Conservation (phyloP, 1,140 invertebrate species). For the Elymnias hypermnestra region DNA sequence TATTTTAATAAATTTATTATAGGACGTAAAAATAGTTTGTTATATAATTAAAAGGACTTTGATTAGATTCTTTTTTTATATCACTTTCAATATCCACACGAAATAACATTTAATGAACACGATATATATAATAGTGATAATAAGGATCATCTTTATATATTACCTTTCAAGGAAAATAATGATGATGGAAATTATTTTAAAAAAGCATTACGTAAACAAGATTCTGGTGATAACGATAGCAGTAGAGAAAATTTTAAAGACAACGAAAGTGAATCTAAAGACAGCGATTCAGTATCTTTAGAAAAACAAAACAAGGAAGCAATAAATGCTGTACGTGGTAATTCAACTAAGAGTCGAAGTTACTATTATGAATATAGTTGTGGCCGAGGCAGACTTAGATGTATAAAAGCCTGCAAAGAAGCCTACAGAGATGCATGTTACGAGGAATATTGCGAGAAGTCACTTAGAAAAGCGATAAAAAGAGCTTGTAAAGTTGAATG, state of each 20-base stretch:
- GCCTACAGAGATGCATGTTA: slow-evolving; percentile 10
- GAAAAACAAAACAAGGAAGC: not conserved
- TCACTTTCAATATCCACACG: too few relatives aligned
- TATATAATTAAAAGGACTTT: too few relatives aligned
- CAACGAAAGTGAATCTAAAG: not conserved
- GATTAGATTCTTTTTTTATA: too few relatives aligned
- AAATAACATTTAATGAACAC: not conserved
- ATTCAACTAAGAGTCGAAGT: not conserved
- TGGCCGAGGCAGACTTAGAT: not conserved
- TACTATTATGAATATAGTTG: slow-evolving; percentile 3
- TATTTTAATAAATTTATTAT: too few relatives aligned
- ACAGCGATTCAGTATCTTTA: not conserved
- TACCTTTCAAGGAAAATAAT: not conserved
- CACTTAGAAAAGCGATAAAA: not conserved
- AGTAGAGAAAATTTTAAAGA: not conserved
- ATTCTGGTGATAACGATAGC: not conserved
- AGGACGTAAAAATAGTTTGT: too few relatives aligned
- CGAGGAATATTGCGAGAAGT: not conserved
- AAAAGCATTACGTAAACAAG: not conserved
- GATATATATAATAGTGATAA: not conserved
- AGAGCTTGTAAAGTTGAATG: slow-evolving; percentile 7
- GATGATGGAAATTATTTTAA: not conserved
- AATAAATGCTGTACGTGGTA: not conserved
- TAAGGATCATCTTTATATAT: not conserved
- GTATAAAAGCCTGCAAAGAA: slow-evolving; percentile 14